Conservation (phyloP, 2,888 invertebrate species). For the Xestia ashworthii region DNA sequence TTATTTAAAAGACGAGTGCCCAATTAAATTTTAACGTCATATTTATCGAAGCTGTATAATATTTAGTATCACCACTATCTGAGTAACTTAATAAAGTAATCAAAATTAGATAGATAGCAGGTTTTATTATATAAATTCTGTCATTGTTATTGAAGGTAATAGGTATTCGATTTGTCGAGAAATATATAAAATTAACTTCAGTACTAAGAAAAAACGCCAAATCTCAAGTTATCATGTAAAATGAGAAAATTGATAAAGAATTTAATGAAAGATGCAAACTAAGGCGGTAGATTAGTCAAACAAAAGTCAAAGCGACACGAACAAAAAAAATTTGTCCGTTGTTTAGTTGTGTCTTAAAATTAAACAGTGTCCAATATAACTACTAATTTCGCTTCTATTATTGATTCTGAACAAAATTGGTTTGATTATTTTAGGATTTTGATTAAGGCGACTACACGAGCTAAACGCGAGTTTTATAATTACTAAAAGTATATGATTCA, state of each 20-base stretch:
- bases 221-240: neutral
- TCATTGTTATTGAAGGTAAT: neutral
- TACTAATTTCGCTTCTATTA: no score
- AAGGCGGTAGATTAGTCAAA: neutral
- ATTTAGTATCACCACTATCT: constrained; percentile 45
- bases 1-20: constrained; percentile 35
- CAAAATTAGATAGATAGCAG: constrained; percentile 23
- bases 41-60: constrained; percentile 54
- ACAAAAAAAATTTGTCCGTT: neutral
- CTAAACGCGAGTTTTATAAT: no score
- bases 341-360: neutral
- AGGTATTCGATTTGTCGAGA: constrained; percentile 52
- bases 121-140: constrained; percentile 20
- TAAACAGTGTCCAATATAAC: neutral
- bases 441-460: no score
- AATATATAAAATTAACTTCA: constrained; percentile 32
- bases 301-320: neutral
- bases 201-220: neutral
- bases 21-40: constrained; percentile 40
- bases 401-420: neutral
- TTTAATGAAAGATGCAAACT: neutral
- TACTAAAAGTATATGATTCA: no score
- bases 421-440: neutral
- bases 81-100: constrained; percentile 40
- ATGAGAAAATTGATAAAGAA: neutral